These are phyloP conservation scores for Chlorospingus flavigularis DNA, from an alignment of 2,797 vertebrate species.

Conservation along the genomic window DNA sequence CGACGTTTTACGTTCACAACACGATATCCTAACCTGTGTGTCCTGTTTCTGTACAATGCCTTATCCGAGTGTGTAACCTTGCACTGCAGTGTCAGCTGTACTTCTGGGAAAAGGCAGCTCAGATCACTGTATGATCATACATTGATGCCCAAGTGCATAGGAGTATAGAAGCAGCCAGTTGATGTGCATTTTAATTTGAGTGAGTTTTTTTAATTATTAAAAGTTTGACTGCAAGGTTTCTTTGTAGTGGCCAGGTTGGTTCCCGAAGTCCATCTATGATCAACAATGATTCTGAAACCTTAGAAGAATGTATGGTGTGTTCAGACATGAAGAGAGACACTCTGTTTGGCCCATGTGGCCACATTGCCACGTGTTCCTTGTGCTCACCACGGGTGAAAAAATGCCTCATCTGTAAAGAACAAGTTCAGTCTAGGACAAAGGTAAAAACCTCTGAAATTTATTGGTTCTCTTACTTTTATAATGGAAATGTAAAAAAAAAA, in stretches of 20 bases:
- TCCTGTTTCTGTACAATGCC: background rate
- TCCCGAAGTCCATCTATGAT: constrained; percentile 95
- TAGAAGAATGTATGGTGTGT: constrained; percentile 99
- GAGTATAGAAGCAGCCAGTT: background rate
- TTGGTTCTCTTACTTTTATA: background rate
- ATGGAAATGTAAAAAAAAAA: background rate
- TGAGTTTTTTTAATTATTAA: background rate
- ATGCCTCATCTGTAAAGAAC: constrained; percentile 98
- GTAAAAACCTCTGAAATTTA: constrained; percentile 68
- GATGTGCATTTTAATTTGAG: background rate
- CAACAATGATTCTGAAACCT: constrained; percentile 93
- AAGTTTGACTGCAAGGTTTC: constrained; percentile 29
- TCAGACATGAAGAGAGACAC: constrained; percentile 99
- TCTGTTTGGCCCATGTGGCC: constrained; percentile 95
- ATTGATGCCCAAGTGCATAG: background rate
- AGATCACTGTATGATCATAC: background rate
- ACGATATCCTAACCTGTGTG: background rate
- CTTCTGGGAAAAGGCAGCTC: background rate
- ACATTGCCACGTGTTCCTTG: constrained; percentile 97
- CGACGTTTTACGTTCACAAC: rapidly evolving
- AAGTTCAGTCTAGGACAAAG: constrained; percentile 98
- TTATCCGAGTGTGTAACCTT: background rate
- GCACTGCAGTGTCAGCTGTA: background rate
- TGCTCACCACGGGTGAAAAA: constrained; percentile 98
- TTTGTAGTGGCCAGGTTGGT: constrained; percentile 90